Base-by-base conservation (phyloP, 2,797 vertebrate genomes). In the Craterocephalus amniculus region DNA sequence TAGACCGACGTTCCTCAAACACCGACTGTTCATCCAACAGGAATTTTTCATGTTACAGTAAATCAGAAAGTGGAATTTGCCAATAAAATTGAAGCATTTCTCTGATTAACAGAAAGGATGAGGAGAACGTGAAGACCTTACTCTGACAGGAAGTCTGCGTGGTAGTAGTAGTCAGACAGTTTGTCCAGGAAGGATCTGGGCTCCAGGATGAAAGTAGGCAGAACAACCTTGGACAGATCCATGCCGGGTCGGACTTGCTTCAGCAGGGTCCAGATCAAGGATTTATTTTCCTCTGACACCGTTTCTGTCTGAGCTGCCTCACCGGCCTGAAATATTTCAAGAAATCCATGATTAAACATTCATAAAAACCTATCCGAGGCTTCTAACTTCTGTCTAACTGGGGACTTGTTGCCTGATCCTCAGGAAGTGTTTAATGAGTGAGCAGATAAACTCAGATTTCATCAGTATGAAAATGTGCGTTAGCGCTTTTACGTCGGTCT, bases 261-360 rank as follows among this genome's bases (percentile, higher is more conserved):
- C 87, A 99, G 83, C 22, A 99, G 81, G 0, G 97, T 99, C 97
- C 98, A 99, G 75, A 99, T 99, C 64, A 99, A 93, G 84, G 97
- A 98, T 87, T 99, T 99, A 72, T 99, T 99, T 92, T 99, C 98
- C 90, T 99, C 98, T 29, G 98, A 99, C 16, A 99, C 98, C 0
- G 96, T 97, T 91, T 99, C 98, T 10, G 98, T 99, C 93, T 99
- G 98, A 71, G 95, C 95, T 29, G 96, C 98, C 67, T 99, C 98
- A 1, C 98, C 98, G 22, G 97, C 96, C 97, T 99, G 92, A 58
- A 75, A 48, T n/a, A 7, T 22, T n/a, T n/a, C n/a, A n/a, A n/a
- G n/a, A n/a, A n/a, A n/a, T 48, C 8, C 43, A 48, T n/a, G 43
- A 2, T 20, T n/a, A 48, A n/a, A 48, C 40, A 18, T n/a, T 3